Base-by-base conservation (phyloP, 2,113 vertebrate species). In the Coturnix japonica region DNA sequence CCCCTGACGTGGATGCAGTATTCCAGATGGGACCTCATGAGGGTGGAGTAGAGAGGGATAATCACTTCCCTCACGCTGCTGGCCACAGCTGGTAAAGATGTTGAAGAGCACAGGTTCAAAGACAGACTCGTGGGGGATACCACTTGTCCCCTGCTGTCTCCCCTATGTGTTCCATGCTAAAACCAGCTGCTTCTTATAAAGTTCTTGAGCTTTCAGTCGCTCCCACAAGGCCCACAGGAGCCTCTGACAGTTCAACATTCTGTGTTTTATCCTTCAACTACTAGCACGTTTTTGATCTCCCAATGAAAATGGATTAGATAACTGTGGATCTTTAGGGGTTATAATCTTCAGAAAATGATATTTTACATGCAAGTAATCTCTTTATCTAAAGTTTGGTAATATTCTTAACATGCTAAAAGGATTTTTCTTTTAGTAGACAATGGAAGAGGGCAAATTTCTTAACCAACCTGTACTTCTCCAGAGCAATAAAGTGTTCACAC, bases 261-360 rank as follows among this genome's bases (percentile, higher is more conserved):
- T 91, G 35, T 31, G 57, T 77, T 69, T 93, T 78, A 88, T 60
- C 59, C 83, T 89, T 71, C 83, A 95, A 89, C 51, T 91, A 81
- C 67, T 87, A 94, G 70, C 85, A 56, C 13, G 71, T 91, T 87
- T 81, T 88, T 89, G 89, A 93, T 94, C 67, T 90, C 91, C 81
- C 89, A 93, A 37, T 74, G 73, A 86, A 94, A 93, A 93, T 72
- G 71, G 75, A 78, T 88, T 91, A 78, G 80, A 86, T 90, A 96
- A 94, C 78, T 80, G 33, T 54, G 78, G 66, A 61, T 94, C 93
- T 96, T 95, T 81, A 76, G 87, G 73, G 93, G 70, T 89, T 91
- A 94, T 57, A 90, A 77, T 94, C 93, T 95, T 94, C 60, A 77
- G 81, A 94, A 85, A 85, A 94, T 89, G 79, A 77, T 41, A 87